A percentile compares a stretch with the other conserved stretches of the same genome.
These are phyloP conservation scores for Bemisia tabaci DNA, from an alignment of 1,140 invertebrate species.

Conservation along the genomic window DNA sequence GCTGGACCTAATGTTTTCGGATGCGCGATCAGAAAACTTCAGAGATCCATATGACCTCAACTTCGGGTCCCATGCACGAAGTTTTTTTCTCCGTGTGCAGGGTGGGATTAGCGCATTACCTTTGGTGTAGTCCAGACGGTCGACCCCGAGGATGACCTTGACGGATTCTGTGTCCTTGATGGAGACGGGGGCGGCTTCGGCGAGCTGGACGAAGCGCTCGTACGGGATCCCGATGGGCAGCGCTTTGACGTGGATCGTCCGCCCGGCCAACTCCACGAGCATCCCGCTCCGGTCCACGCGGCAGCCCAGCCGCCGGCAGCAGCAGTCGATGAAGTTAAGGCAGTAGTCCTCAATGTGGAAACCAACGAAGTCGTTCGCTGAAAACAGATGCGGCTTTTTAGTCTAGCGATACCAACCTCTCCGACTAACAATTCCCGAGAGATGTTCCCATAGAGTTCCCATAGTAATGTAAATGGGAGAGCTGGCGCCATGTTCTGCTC, in stretches of 20 bases:
- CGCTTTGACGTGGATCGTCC: slow-evolving; percentile 66
- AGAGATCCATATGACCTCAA: no score
- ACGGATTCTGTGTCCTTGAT: slow-evolving; percentile 43
- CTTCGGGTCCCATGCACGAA: no score
- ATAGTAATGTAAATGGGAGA: no score
- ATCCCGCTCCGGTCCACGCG: slow-evolving; percentile 75
- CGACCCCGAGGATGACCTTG: slow-evolving; percentile 72
- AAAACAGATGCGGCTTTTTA: background rate
- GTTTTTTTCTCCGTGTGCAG: no score
- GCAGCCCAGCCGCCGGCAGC: slow-evolving; percentile 70
- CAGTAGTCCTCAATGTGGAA: slow-evolving; percentile 88
- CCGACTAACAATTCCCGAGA: no score
- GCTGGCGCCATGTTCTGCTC: no score
- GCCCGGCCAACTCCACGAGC: slow-evolving; percentile 70
- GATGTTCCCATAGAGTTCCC: no score
- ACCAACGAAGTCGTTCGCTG: slow-evolving; percentile 77
- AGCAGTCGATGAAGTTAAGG: slow-evolving; percentile 82
- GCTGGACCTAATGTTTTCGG: no score
- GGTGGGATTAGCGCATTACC: no score
- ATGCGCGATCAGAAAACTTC: no score
- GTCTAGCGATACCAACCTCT: no score
- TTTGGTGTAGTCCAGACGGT: slow-evolving; percentile 83
- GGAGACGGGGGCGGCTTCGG: slow-evolving; percentile 59
- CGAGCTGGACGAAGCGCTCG: slow-evolving; percentile 68
- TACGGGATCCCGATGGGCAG: slow-evolving; percentile 79